Evolutionary conservation across 1,140 invertebrate species (phyloP).

Genomic region (Nasonia longicornis): DNA sequence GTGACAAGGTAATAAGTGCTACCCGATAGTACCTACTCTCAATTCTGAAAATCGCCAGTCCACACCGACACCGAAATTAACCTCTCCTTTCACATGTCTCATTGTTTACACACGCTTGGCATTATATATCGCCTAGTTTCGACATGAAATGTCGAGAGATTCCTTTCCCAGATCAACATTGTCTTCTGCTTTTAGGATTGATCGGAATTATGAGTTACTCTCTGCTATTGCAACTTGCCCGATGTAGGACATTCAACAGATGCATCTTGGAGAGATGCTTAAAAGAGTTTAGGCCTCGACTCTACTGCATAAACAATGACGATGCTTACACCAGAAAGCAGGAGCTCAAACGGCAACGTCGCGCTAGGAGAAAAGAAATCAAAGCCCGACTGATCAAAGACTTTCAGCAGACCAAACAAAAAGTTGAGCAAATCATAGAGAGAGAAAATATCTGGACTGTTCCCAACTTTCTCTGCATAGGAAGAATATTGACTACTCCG

Average conservation of each 20-base stretch:
- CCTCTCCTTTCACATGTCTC: background rate
- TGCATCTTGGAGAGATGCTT: slow-evolving; percentile 58
- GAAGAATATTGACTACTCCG: slow-evolving; percentile 86
- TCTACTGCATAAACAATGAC: slow-evolving; percentile 56
- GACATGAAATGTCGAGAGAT: no score
- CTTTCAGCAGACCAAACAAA: slow-evolving; percentile 60
- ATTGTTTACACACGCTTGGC: background rate
- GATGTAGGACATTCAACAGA: slow-evolving; percentile 50
- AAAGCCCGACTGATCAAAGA: slow-evolving; percentile 57
- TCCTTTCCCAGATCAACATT: background rate
- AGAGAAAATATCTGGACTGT: slow-evolving; percentile 94
- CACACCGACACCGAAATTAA: background rate
- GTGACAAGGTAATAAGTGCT: background rate
- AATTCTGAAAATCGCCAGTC: background rate
- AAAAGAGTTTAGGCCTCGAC: slow-evolving; percentile 50
- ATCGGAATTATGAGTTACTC: slow-evolving; percentile 56
- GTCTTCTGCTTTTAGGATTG: slow-evolving; percentile 42
- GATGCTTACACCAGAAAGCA: slow-evolving; percentile 52
- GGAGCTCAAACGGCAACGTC: slow-evolving; percentile 47
- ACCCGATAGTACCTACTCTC: background rate
- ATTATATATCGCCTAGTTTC: no score
- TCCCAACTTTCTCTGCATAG: slow-evolving; percentile 89
- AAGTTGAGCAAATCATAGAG: slow-evolving; percentile 64
- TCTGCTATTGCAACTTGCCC: slow-evolving; percentile 46
- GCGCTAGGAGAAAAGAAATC: slow-evolving; percentile 53